These are phyloP conservation scores for Lithophane leautieri DNA, from an alignment of 2,888 invertebrate genomes.

Conservation along the genomic window DNA sequence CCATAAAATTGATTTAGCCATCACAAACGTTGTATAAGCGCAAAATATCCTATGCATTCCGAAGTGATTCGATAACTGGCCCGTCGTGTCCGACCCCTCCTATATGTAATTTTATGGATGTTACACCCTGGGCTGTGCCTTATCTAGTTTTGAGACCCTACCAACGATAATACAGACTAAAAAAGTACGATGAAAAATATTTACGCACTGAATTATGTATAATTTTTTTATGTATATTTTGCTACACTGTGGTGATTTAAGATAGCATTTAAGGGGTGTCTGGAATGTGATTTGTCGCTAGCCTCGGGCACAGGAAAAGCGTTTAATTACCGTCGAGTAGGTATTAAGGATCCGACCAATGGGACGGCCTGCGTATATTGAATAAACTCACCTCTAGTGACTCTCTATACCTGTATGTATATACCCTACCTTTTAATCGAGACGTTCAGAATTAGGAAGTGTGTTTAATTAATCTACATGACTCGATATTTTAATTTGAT, in stretches of 20 bases:
- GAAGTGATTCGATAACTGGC: conserved; percentile 84
- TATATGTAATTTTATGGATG: conserved; percentile 81
- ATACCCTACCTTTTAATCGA: conserved; percentile 48
- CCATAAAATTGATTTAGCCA: conserved; percentile 74
- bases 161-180: conserved; percentile 37
- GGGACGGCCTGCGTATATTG: conserved; percentile 80
- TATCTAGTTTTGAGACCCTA: conserved; percentile 75
- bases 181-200: conserved; percentile 18
- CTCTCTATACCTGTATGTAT: conserved; percentile 46
- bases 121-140: conserved; percentile 74
- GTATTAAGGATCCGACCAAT: conserved; percentile 85
- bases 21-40: conserved; percentile 72
- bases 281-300: conserved; percentile 84
- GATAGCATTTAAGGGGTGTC: conserved; percentile 67
- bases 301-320: conserved; percentile 84
- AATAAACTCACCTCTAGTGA: conserved; percentile 65
- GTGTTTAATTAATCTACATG: conserved; percentile 44
- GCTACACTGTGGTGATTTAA: conserved; percentile 43
- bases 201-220: conserved; percentile 12
- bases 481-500: conserved; percentile 4
- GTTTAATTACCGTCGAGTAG: conserved; percentile 85
- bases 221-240: conserved; percentile 16
- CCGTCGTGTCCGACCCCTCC: conserved; percentile 71
- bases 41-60: conserved; percentile 85
- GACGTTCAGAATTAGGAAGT: conserved; percentile 35